phyloP scores from a whole-genome alignment of 2,888 invertebrate species.

The Callyntrura guangdongensis region DNA sequence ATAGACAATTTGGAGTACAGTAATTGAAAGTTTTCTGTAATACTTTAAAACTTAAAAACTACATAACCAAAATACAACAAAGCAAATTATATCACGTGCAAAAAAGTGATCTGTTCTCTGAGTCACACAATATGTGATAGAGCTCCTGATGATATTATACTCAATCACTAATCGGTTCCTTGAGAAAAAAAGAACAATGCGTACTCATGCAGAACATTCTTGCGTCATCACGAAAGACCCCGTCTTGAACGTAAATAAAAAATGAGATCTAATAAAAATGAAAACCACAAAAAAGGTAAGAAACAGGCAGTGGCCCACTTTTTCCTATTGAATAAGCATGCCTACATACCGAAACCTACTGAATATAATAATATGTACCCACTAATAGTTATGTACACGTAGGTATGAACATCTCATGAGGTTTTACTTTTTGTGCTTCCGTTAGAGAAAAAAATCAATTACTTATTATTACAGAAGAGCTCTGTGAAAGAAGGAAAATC shows the following conservation, averaged over 20 bases:
- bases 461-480: constrained; percentile 68
- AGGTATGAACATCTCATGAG: constrained; percentile 70
- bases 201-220: constrained; percentile 55
- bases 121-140: not conserved
- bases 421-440: constrained; percentile 80
- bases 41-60: constrained; percentile 64
- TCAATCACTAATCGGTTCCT: constrained; percentile 51
- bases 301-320: constrained; percentile 81
- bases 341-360: constrained; percentile 18
- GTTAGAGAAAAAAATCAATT: constrained; percentile 84
- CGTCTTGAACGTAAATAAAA: constrained; percentile 15
- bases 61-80: constrained; percentile 22
- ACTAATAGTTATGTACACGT: not conserved
- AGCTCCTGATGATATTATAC: constrained; percentile 26
- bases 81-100: constrained; percentile 65
- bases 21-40: constrained; percentile 71
- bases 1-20: constrained; percentile 17
- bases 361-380: not conserved
- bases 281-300: constrained; percentile 72
- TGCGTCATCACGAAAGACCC: constrained; percentile 53
- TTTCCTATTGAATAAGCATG: constrained; percentile 80
- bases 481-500: constrained; percentile 79
- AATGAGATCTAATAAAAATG: constrained; percentile 71
- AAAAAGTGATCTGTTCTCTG: constrained; percentile 49
- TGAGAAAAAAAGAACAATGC: constrained; percentile 62